Evolutionary conservation across 92 coral and sea anemone genomes (phyloP), one percentile per base, ranked within the genome.

Genomic region (Phenganax stokvisi): DNA sequence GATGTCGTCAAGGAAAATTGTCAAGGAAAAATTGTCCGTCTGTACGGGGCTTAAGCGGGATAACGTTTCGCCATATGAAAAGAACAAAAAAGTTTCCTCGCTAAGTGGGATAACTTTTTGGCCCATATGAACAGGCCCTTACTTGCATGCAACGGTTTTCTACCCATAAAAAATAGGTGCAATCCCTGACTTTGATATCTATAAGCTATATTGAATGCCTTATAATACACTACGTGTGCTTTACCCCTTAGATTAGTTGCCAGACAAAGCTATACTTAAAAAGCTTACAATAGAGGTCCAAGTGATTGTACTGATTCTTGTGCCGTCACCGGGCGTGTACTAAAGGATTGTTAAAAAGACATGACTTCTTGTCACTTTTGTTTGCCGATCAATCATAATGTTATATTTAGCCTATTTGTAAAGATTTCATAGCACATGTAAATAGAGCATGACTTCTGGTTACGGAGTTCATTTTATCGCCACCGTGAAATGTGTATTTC

Each of bases 391-490:
- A 79, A 77, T 20, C 44, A 10, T 56, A 77, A 79, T 64, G 73
- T 79, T 79, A 51, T 56, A 51, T 56, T 51, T 63, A 62, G 73
- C 51, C 51, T 63, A 17, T 73, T 51, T 63, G 83, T 54, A 65
- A 79, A 63, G 73, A 37, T 79, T 79, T 63, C 74, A 67, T 62
- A 79, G 51, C 62, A 58, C 57, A 15, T 79, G 83, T 79, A 79
- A 79, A 79, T 79, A 79, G 25, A 20, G 74, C 74, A 79, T 51
- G 69, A 64, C 56, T 54, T 79, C 74, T 79, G 73, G 83, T 79
- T 65, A 51, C 83, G 83, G 62, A 79, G 83, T 63, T 79, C 72
- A 63, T 79, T 79, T 79, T 79, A 79, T 5, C 62, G 59, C 54
- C 47, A 17, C 20, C 28, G 72, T 60, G 12, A 60, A 77, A 59